Conservation (phyloP, 2,113 vertebrate genomes). For the Brachypodius melanocephalos region DNA sequence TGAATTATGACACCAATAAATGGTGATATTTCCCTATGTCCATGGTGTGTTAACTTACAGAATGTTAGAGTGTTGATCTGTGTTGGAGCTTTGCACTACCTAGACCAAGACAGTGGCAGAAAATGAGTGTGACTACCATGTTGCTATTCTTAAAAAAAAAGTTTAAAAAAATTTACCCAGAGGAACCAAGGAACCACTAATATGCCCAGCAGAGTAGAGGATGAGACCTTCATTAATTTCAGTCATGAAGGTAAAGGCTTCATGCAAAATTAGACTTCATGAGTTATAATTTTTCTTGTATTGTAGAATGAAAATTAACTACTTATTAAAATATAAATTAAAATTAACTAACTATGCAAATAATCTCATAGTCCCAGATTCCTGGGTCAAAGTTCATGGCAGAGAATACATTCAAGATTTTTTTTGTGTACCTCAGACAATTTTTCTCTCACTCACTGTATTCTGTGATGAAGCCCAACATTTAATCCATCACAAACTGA, state of each 20-base stretch:
- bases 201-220: not conserved
- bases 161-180: not conserved
- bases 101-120: not conserved
- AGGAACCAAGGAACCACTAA: not conserved
- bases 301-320: not conserved
- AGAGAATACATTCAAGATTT: not conserved
- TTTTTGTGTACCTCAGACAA: not conserved
- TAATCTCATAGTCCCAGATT: not conserved
- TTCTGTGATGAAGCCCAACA: not conserved
- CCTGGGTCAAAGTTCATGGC: not conserved
- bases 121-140: not conserved
- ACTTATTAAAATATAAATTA: too few relatives aligned
- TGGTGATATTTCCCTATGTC: not conserved
- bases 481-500: not conserved
- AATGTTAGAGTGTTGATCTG: not conserved
- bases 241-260: not conserved
- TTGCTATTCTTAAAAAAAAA: not conserved
- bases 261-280: not conserved
- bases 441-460: not conserved
- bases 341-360: not conserved
- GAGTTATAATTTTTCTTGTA: not conserved
- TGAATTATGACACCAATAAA: conserved; percentile 3
- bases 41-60: not conserved
- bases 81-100: not conserved
- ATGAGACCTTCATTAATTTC: not conserved